These are phyloP conservation scores for Synchiropus splendidus DNA, from an alignment of 2,113 vertebrate species.

Conservation along the genomic window DNA sequence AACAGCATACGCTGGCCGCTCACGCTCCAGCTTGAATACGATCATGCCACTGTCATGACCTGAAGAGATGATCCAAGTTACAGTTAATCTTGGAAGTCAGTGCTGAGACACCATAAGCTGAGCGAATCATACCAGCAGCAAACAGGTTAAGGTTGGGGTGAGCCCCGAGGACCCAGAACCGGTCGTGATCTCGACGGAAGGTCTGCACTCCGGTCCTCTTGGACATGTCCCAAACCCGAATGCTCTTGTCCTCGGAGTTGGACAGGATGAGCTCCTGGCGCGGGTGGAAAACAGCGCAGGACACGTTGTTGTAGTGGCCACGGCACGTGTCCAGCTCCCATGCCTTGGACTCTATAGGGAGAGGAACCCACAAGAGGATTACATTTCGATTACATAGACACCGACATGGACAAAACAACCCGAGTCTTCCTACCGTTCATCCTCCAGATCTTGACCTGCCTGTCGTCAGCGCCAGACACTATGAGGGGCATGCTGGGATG, in stretches of 20 bases:
- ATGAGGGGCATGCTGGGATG: constrained; percentile 96
- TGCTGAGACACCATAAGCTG: not conserved
- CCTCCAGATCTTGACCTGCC: constrained; percentile 97
- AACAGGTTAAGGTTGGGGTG: constrained; percentile 98
- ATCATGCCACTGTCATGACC: constrained; percentile 96
- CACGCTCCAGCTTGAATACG: constrained; percentile 92
- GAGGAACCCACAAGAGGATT: not conserved
- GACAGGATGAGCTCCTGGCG: constrained; percentile 95
- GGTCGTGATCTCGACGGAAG: constrained; percentile 91
- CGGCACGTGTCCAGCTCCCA: constrained; percentile 97
- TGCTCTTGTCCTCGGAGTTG: constrained; percentile 97
- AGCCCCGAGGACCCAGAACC: constrained; percentile 94
- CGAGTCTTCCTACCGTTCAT: constrained; percentile 79
- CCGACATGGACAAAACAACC: too few relatives aligned
- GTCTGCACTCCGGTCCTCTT: constrained; percentile 95
- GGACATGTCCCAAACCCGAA: constrained; percentile 97
- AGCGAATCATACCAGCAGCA: constrained; percentile 75
- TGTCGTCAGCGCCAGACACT: constrained; percentile 90
- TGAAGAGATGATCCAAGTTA: constrained; percentile 19
- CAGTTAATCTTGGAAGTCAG: not conserved
- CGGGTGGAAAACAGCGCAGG: constrained; percentile 93
- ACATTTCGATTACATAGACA: too few relatives aligned
- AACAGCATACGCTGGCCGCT: constrained; percentile 88
- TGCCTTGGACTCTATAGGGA: constrained; percentile 80
- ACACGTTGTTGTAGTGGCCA: constrained; percentile 97